Percentiles rank a stretch among this genome's conserved stretches.
These are phyloP conservation scores for Alfaro cultratus DNA, from an alignment of 2,797 vertebrate genomes.

Conservation along the genomic window DNA sequence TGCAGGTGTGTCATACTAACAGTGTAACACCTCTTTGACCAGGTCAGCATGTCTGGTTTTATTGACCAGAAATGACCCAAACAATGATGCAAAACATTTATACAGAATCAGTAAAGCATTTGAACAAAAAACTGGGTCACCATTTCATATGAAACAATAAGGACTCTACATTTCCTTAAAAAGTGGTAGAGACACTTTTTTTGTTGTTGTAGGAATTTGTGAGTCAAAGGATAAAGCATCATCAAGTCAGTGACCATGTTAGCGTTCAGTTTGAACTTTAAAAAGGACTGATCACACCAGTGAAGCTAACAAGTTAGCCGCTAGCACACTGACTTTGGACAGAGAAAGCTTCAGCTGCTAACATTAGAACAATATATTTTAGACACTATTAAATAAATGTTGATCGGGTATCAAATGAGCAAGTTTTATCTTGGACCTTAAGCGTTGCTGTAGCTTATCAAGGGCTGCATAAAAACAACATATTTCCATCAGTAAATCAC, in stretches of 20 bases:
- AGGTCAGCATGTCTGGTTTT: background rate
- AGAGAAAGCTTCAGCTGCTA: background rate
- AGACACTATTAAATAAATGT: background rate
- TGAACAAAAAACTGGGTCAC: background rate
- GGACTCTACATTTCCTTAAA: background rate
- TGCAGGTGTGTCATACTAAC: no score
- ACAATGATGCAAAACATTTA: background rate
- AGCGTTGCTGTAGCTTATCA: constrained; percentile 7
- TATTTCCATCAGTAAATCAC: constrained; percentile 34
- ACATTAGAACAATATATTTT: no score
- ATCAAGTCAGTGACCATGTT: background rate
- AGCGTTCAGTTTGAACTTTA: background rate
- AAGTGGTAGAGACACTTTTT: background rate
- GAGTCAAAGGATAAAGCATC: background rate
- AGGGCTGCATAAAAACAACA: constrained; percentile 35
- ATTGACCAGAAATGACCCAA: background rate
- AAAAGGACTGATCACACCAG: background rate
- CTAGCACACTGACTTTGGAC: background rate
- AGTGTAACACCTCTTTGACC: background rate
- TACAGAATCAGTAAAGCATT: background rate
- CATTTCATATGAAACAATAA: background rate
- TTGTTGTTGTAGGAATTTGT: background rate
- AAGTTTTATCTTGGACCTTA: constrained; percentile 14
- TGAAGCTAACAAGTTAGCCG: background rate
- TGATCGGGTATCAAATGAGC: constrained; percentile 3